A percentile compares a stretch with the other conserved stretches of the same genome.
These are phyloP conservation scores for Steinernema feltiae DNA, from an alignment of 1,140 invertebrate genomes.

Conservation along the genomic window DNA sequence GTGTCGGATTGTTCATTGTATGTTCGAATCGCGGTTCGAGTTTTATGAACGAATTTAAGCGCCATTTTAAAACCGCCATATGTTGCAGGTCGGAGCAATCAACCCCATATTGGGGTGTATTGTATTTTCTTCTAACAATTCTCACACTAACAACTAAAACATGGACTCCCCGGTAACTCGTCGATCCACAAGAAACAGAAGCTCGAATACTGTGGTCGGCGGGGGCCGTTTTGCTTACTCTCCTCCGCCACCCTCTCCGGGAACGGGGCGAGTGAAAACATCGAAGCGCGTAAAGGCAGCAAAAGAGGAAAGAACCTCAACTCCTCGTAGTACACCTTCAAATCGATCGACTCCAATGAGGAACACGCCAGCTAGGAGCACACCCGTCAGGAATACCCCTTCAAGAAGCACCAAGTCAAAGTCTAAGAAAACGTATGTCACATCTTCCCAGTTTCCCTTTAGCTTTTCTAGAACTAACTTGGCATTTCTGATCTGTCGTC, in stretches of 20 bases:
- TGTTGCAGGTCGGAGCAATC: neutral
- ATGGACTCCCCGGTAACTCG: neutral
- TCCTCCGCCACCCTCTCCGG: neutral
- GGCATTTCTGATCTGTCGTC: neutral
- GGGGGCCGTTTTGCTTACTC: conserved; percentile 1
- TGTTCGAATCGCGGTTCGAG: conserved; percentile 5
- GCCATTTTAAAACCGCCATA: neutral
- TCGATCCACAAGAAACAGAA: neutral
- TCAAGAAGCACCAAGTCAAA: too few relatives aligned
- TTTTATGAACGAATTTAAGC: conserved; percentile 5
- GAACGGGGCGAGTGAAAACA: neutral
- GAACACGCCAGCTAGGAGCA: too few relatives aligned
- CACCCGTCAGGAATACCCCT: too few relatives aligned
- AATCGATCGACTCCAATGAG: neutral
- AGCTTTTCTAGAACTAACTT: neutral
- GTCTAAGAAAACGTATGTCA: neutral
- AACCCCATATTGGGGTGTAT: conserved; percentile 10
- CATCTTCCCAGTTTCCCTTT: neutral
- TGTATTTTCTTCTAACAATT: neutral
- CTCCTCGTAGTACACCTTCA: neutral
- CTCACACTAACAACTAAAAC: neutral
- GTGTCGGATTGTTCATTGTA: neutral
- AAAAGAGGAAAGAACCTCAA: neutral
- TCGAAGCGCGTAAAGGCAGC: neutral
- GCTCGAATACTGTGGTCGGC: neutral